phyloP scores from a whole-genome alignment of 2,113 vertebrate genomes.

The Hymenochirus boettgeri region DNA sequence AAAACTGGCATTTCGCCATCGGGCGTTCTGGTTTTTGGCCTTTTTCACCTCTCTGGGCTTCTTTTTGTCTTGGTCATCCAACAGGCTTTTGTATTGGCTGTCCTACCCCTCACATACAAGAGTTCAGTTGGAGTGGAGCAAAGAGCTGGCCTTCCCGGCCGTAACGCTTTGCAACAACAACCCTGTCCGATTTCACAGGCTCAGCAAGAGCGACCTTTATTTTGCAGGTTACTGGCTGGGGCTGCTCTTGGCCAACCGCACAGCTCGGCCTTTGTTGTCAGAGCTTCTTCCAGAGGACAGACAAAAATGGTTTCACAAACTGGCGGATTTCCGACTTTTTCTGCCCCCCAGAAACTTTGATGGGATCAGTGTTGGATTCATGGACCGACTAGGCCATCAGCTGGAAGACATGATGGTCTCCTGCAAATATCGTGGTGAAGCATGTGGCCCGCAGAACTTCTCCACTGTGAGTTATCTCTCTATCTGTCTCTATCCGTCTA shows the following conservation, averaged over 20 bases:
- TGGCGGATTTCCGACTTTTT: slow-evolving; percentile 93
- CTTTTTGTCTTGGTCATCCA: slow-evolving; percentile 90
- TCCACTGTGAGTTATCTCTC: slow-evolving; percentile 80
- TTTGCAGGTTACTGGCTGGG: slow-evolving; percentile 95
- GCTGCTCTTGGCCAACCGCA: slow-evolving; percentile 84
- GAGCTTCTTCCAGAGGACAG: slow-evolving; percentile 85
- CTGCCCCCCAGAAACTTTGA: slow-evolving; percentile 91
- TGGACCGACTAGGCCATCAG: slow-evolving; percentile 93
- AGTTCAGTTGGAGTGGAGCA: slow-evolving; percentile 89
- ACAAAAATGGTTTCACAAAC: slow-evolving; percentile 88
- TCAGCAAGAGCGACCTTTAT: slow-evolving; percentile 94
- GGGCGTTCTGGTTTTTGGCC: slow-evolving; percentile 87
- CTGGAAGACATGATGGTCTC: slow-evolving; percentile 96
- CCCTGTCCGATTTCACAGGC: slow-evolving; percentile 86
- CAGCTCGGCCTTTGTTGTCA: slow-evolving; percentile 79
- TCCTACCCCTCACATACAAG: slow-evolving; percentile 90
- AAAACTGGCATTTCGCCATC: slow-evolving; percentile 66
- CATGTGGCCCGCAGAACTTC: slow-evolving; percentile 94
- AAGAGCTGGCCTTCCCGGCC: slow-evolving; percentile 85
- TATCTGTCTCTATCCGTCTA: no score
- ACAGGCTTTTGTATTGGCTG: slow-evolving; percentile 89
- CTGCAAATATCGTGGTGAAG: slow-evolving; percentile 93
- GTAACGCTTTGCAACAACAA: slow-evolving; percentile 98
- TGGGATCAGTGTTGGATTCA: slow-evolving; percentile 91
- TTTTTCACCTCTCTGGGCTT: slow-evolving; percentile 85